phyloP scores from a whole-genome alignment of 2,797 vertebrate species.

The Mionectes olivaceus region DNA sequence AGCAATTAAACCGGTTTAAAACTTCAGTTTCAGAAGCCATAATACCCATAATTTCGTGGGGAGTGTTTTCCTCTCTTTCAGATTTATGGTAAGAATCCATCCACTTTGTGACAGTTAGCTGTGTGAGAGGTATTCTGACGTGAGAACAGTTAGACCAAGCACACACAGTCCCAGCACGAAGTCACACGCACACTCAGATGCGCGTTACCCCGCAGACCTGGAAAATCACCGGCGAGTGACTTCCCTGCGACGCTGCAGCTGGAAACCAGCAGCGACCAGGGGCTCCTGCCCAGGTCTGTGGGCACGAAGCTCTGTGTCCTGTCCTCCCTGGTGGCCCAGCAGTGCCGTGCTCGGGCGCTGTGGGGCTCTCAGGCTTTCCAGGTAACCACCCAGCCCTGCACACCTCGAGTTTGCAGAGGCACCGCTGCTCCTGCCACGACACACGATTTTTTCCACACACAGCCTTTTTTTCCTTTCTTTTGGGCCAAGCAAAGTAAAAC shows the following conservation, averaged over 20 bases:
- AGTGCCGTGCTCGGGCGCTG: not conserved
- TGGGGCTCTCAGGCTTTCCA: not conserved
- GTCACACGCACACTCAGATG: not conserved
- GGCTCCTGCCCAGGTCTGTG: not conserved
- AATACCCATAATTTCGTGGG: not conserved
- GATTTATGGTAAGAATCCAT: not conserved
- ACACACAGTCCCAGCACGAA: not conserved
- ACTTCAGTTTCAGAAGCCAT: not conserved
- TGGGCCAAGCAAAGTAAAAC: conserved; percentile 48
- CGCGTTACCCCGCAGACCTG: not conserved
- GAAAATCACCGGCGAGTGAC: not conserved
- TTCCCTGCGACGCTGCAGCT: not conserved
- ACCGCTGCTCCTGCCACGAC: not conserved
- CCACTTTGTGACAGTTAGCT: not conserved
- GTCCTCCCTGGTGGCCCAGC: not conserved
- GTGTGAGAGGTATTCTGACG: not conserved
- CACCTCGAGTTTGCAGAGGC: not conserved
- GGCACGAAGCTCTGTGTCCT: not conserved
- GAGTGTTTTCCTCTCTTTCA: not conserved
- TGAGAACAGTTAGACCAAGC: not conserved
- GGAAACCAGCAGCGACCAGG: not conserved
- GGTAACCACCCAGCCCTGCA: not conserved
- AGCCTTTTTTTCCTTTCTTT: not conserved
- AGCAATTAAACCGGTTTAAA: not conserved
- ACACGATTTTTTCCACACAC: not conserved